A percentile compares a stretch with the other conserved stretches of the same genome.
Evolutionary conservation across 2,888 invertebrate species (phyloP).

Genomic region (Tenodera sinensis): DNA sequence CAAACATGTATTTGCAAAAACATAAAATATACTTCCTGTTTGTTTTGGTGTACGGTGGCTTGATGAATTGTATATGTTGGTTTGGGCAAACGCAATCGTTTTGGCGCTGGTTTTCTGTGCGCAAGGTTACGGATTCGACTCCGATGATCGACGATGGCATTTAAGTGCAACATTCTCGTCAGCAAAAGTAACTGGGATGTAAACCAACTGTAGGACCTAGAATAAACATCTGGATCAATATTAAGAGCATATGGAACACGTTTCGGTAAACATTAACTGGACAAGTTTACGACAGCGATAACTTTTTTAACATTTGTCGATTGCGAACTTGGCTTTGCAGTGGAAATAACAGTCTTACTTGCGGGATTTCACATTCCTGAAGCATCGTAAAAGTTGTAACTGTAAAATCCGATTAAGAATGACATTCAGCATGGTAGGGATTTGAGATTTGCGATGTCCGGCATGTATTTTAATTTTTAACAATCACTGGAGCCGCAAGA

Average conservation of each 20-base stretch:
- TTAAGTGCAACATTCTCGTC: no score
- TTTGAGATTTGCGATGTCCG: neutral
- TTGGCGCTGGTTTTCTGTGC: no score
- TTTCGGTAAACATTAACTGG: neutral
- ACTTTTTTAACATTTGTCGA: neutral
- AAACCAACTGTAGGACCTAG: neutral
- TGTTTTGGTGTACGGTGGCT: no score
- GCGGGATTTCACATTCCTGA: neutral
- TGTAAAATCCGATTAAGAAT: neutral
- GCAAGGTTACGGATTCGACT: no score
- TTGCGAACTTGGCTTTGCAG: neutral
- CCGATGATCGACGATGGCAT: no score
- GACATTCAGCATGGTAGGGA: neutral
- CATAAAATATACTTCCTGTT: no score
- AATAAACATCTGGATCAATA: neutral
- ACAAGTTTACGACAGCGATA: neutral
- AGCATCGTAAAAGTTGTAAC: neutral
- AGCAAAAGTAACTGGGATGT: no score
- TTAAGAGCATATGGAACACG: neutral
- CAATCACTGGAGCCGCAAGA: no score
- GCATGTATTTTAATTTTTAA: no score
- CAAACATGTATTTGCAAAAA: no score
- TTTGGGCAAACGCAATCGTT: no score
- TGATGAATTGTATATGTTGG: no score
- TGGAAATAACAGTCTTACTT: neutral